phyloP scores from a whole-genome alignment of 2,113 vertebrate species.

The Glaucomys volans region DNA sequence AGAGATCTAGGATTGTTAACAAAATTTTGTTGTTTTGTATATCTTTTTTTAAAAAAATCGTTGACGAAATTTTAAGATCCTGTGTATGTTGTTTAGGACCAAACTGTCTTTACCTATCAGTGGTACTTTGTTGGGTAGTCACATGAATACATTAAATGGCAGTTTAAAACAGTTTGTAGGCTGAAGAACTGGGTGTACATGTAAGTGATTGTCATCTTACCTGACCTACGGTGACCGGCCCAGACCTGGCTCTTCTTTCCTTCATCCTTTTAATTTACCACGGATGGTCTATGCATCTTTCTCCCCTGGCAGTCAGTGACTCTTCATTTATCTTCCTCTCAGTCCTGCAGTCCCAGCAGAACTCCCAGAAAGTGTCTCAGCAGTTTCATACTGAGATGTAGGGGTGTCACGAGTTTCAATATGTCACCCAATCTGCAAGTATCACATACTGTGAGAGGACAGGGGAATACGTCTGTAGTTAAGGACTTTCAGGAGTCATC shows the following conservation, averaged over 20 bases:
- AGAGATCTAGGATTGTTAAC: background rate
- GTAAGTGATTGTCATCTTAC: background rate
- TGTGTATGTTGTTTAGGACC: background rate
- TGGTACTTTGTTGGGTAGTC: background rate
- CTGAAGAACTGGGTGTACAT: background rate
- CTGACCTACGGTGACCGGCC: background rate
- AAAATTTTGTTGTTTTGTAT: background rate
- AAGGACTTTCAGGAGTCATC: background rate
- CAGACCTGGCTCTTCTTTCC: background rate
- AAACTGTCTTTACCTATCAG: background rate
- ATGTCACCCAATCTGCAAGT: background rate
- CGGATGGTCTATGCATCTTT: background rate
- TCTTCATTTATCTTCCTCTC: background rate
- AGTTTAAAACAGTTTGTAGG: background rate
- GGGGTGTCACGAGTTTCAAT: background rate
- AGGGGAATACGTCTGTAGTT: background rate
- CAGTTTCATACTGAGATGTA: background rate
- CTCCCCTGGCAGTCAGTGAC: too few relatives aligned
- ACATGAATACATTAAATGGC: background rate
- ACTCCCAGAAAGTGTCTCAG: background rate
- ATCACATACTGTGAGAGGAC: background rate
- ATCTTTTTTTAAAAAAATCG: background rate
- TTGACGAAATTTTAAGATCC: background rate
- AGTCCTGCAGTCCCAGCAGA: background rate
- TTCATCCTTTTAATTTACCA: background rate